Percentiles rank a stretch among this genome's conserved stretches.
These are phyloP conservation scores for Metellina segmentata DNA, from an alignment of 2,888 invertebrate genomes.

Conservation along the genomic window DNA sequence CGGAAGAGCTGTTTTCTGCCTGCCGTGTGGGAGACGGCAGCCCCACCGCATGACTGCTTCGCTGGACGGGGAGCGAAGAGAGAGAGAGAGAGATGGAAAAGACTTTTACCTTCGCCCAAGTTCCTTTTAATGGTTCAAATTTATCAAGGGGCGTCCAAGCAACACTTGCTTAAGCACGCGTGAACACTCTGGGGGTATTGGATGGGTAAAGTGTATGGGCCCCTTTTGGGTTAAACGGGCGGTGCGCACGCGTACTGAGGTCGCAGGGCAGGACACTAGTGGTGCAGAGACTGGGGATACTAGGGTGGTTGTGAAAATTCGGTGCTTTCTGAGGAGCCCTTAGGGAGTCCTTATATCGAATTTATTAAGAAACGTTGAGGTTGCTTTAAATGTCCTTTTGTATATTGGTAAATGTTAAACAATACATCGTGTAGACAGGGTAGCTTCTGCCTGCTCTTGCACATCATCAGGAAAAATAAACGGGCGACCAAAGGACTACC, in stretches of 20 bases:
- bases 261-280: not conserved
- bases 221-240: slow-evolving; percentile 34
- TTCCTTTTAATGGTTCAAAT: slow-evolving; percentile 73
- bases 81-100: not conserved
- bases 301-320: too few species aligned
- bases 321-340: too few species aligned
- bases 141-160: slow-evolving; percentile 72
- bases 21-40: slow-evolving; percentile 69
- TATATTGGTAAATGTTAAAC: too few species aligned
- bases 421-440: too few species aligned
- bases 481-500: too few species aligned
- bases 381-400: too few species aligned
- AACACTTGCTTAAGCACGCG: slow-evolving; percentile 71
- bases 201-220: slow-evolving; percentile 50
- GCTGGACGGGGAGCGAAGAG: slow-evolving; percentile 50
- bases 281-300: not conserved
- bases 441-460: too few species aligned
- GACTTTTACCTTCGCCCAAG: not conserved
- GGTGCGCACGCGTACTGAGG: not conserved
- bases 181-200: slow-evolving; percentile 67
- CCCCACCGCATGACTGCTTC: slow-evolving; percentile 73
- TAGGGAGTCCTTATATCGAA: too few species aligned
- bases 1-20: slow-evolving; percentile 71
- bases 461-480: too few species aligned
- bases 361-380: too few species aligned